Evolutionary conservation across 2,797 vertebrate species (phyloP).

Genomic region (Pagetopsis macropterus): DNA sequence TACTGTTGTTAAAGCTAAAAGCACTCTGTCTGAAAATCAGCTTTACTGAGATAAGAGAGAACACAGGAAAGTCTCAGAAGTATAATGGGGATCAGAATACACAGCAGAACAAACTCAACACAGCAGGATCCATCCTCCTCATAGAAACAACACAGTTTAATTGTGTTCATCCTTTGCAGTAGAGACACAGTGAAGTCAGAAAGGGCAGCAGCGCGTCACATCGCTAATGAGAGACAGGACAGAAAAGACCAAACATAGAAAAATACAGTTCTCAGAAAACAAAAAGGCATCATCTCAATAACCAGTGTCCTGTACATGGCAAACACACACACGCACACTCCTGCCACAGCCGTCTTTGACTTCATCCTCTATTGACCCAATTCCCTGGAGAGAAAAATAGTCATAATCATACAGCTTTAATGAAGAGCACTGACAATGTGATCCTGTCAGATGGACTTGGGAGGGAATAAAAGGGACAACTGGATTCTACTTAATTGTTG

Average conservation of each 20-base stretch:
- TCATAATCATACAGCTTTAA: neutral
- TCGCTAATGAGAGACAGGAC: conserved; percentile 4
- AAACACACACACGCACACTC: neutral
- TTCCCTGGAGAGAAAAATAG: neutral
- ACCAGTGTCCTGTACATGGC: neutral
- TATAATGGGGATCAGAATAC: neutral
- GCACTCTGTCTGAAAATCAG: neutral
- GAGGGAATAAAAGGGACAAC: neutral
- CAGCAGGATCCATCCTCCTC: neutral
- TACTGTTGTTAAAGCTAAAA: conserved; percentile 2
- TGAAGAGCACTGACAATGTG: neutral
- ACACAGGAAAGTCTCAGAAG: neutral
- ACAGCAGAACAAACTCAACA: neutral
- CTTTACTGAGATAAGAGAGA: neutral
- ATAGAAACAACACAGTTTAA: neutral
- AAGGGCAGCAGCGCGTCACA: conserved; percentile 12
- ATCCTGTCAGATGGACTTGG: neutral
- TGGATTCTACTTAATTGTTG: neutral
- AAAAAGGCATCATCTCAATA: neutral
- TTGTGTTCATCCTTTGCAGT: conserved; percentile 31
- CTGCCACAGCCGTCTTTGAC: neutral
- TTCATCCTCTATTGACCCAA: neutral
- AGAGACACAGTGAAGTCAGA: conserved; percentile 21
- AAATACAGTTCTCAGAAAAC: neutral
- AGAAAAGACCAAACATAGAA: conserved; percentile 13